Base-by-base conservation (phyloP, 2,113 vertebrate genomes). In the Pipa parva region DNA sequence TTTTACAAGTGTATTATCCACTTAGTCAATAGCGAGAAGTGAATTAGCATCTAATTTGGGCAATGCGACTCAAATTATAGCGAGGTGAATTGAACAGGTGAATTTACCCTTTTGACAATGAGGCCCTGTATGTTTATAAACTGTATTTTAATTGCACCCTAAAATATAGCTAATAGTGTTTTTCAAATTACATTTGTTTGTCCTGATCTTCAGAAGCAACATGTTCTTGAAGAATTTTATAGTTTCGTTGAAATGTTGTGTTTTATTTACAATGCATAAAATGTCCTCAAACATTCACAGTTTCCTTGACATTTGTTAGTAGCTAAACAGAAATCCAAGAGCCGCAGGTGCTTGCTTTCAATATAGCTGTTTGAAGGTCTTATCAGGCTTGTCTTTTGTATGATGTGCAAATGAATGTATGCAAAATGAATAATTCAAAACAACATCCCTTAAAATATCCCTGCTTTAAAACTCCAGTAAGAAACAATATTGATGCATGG, bases 241-340 rank as follows among this genome's bases (percentile, higher is more conserved):
- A 4, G 13, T 1, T 22, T 5, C 24, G 11, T n/a, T 18, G 31
- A 36, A 26, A 3, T n/a, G 4, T n/a, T n/a, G 7, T 36, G 2
- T 63, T 50, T 63, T 63, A 15, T 42, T 27, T 28, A 27, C 24
- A 54, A 27, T 37, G 15, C 46, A 63, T 24, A 7, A 13, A 17
- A 27, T n/a, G 31, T 42, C 50, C 36, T 26, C 9, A 52, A 20
- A 31, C 17, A 54, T 54, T 54, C 25, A 7, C 1, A 39, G 49
- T 37, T 54, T 63, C 62, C 31, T 54, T 63, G 62, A 54, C 49
- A 63, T 63, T 55, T 63, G 31, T 54, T 42, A 36, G 31, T 25
- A 42, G n/a, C 48, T 37, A 27, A 37, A 63, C 31, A 63, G 10
- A 52, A 63, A 18, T 9, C 33, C 5, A 63, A 42, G 33, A 11